A percentile compares a stretch with the other conserved stretches of the same genome.
Evolutionary conservation across 37 sponge, comb jelly and placozoan species (phyloP).

Genomic region (Mnemiopsis leidyi): DNA sequence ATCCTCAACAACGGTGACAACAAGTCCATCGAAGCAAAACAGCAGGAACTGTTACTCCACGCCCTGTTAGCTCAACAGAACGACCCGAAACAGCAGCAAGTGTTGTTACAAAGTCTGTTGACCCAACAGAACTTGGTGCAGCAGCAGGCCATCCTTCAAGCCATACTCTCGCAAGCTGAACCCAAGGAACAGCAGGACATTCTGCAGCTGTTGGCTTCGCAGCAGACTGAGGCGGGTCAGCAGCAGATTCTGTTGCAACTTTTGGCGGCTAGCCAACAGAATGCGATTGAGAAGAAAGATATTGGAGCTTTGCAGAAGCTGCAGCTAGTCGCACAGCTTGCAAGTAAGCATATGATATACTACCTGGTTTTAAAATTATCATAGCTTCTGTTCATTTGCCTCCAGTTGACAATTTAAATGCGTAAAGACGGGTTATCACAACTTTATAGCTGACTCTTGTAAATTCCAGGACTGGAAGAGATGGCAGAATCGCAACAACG

Average conservation of each 20-base stretch:
- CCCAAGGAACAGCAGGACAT: slow-evolving; percentile 54
- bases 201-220: slow-evolving; percentile 17
- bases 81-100: slow-evolving; percentile 12
- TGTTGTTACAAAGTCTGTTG: slow-evolving; percentile 12
- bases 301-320: slow-evolving; percentile 23
- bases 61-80: not conserved
- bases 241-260: slow-evolving; percentile 32
- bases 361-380: no score
- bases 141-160: slow-evolving; percentile 39
- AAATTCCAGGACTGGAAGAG: not conserved
- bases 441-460: not conserved
- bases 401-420: no score
- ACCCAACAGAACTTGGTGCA: slow-evolving; percentile 3
- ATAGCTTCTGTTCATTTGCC: no score
- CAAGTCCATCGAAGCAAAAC: slow-evolving; percentile 1
- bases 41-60: not conserved
- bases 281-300: slow-evolving; percentile 39
- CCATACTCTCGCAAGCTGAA: slow-evolving; percentile 5
- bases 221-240: not conserved
- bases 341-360: not conserved
- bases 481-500: not conserved
- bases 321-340: slow-evolving; percentile 17
- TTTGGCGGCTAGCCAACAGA: slow-evolving; percentile 7
- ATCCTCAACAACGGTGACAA: not conserved
- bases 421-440: no score